Conservation (phyloP, 2,888 invertebrate species). For the Cephalotes varians region DNA sequence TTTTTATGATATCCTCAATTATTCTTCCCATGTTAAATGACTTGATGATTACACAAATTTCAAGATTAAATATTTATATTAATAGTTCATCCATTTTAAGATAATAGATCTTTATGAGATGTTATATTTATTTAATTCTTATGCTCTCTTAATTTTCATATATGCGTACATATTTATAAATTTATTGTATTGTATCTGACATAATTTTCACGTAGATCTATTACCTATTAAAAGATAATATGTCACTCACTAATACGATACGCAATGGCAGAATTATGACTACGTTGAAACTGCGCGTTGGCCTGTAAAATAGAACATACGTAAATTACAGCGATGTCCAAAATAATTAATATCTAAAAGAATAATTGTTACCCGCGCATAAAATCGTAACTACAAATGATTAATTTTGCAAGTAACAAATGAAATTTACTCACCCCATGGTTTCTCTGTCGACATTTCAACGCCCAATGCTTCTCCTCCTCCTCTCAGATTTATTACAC, state of each 20-base stretch:
- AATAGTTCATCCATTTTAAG: neutral
- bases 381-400: constrained; percentile 16
- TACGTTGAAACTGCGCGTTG: neutral
- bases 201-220: neutral
- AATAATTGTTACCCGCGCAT: neutral
- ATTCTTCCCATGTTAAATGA: neutral
- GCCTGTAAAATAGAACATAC: neutral
- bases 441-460: neutral
- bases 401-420: constrained; percentile 17
- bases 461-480: neutral
- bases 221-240: constrained; percentile 13
- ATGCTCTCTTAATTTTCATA: constrained; percentile 1
- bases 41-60: neutral
- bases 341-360: constrained; percentile 22
- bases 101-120: neutral
- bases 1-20: neutral
- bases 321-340: neutral
- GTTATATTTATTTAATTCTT: constrained; percentile 8
- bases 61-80: neutral
- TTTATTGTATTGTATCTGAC: neutral
- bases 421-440: constrained; percentile 5
- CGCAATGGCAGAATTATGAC: neutral
- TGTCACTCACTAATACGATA: neutral
- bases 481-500: neutral
- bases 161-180: neutral